Base-by-base conservation (phyloP, 2,797 vertebrate species). In the Myioborus melanocephalus region DNA sequence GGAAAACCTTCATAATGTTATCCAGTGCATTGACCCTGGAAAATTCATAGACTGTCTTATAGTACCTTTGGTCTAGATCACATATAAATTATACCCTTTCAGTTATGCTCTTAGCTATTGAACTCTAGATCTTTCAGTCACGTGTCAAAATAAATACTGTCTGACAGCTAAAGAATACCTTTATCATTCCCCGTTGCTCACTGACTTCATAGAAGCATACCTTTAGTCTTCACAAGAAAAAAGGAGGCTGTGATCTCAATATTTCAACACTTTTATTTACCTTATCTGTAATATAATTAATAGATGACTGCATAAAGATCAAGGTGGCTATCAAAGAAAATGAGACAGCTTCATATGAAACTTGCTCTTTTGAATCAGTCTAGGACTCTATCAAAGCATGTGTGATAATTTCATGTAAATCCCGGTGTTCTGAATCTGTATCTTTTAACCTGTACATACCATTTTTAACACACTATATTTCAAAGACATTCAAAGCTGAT, bases 211-310 rank as follows among this genome's bases (percentile, higher is more conserved):
- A 97, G 96, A 93, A 92, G 46, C 90, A 20, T 94, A 96, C 96
- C 97, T 97, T 97, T 94, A 80, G 96, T 97, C 97, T 97, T 97
- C 96, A 93, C 69, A 87, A 97, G 98, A 98, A 98, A 93, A 98
- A 97, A 97, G 97, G 39, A 95, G 77, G 91, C 97, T 98, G 95
- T 98, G 98, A 98, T 98, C 98, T 97, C 97, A 94, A 96, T 96
- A 94, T 96, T 93, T 96, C 96, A 94, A 63, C 92, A 85, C 97
- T 98, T 98, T 97, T 98, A 98, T 98, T 98, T 98, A 98, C 98
- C 96, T 98, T 97, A 98, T 98, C 97, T 97, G 97, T 97, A 97
- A 97, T 97, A 97, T 98, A 97, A 98, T 98, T 98, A 98, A 98
- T 98, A 98, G 98, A 98, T 97, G 97, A 96, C 97, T 97, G 97